phyloP scores from a whole-genome alignment of 2,797 vertebrate genomes.

The Characodon lateralis region DNA sequence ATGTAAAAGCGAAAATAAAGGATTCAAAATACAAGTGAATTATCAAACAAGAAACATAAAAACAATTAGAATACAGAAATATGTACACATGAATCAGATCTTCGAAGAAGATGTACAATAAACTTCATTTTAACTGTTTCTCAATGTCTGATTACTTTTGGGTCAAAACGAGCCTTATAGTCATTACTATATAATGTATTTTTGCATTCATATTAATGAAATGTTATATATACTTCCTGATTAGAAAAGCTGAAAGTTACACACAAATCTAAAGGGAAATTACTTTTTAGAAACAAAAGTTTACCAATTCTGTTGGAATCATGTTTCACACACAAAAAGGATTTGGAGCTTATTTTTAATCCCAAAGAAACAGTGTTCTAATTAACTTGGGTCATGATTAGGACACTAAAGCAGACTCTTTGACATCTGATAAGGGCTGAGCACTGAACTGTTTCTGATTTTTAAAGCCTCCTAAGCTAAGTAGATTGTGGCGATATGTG shows the following conservation, averaged over 20 bases:
- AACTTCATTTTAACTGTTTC: not conserved
- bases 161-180: not conserved
- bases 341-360: conserved; percentile 28
- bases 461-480: conserved; percentile 75
- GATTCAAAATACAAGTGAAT: conserved; percentile 22
- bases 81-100: not conserved
- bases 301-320: conserved; percentile 30
- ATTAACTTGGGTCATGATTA: conserved; percentile 55
- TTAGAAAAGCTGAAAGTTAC: not conserved
- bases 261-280: conserved; percentile 19
- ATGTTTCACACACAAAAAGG: conserved; percentile 12
- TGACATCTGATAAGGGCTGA: conserved; percentile 76
- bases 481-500: conserved; percentile 76
- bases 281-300: conserved; percentile 8
- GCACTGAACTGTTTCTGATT: conserved; percentile 73
- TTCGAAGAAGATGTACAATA: not conserved
- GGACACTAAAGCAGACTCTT: conserved; percentile 50
- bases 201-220: not conserved
- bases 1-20: no score
- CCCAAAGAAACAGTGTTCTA: conserved; percentile 13
- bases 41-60: conserved; percentile 5
- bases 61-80: not conserved
- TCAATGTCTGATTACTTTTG: not conserved
- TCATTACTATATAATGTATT: not conserved
- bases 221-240: not conserved